Evolutionary conservation across 2,888 invertebrate genomes (phyloP).

Genomic region (Drosophila gaucha): DNA sequence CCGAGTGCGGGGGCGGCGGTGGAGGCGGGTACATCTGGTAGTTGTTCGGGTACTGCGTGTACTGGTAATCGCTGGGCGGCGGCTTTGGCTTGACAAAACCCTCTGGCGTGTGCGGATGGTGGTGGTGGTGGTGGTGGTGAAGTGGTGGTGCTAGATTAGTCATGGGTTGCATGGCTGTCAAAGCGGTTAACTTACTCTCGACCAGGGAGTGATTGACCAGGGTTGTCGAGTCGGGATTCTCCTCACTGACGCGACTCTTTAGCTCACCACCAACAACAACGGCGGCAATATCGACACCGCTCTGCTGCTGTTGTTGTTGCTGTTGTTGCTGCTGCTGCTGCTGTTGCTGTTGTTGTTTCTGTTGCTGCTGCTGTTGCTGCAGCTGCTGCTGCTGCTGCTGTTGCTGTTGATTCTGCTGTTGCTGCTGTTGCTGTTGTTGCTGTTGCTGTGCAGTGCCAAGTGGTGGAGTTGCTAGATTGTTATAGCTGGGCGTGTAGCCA

Average conservation of each 20-base stretch:
- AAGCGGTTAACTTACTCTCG: conserved; percentile 83
- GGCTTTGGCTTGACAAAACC: conserved; percentile 85
- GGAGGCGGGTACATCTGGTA: conserved; percentile 85
- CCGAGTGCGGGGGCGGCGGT: conserved; percentile 84
- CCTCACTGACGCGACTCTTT: conserved; percentile 86
- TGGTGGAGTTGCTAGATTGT: conserved; percentile 67
- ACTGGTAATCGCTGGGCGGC: conserved; percentile 84
- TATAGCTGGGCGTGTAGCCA: conserved; percentile 75
- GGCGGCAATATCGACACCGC: conserved; percentile 21
- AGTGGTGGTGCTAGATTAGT: conserved; percentile 80
- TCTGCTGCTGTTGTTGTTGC: conserved; percentile 25
- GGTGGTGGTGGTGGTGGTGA: conserved; percentile 68
- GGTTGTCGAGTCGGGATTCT: conserved; percentile 91
- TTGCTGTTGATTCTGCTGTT: conserved; percentile 26
- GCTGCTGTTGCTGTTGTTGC: conserved; percentile 43
- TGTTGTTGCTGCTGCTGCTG: conserved; percentile 21
- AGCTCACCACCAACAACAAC: conserved; percentile 78
- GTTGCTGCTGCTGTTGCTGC: conserved; percentile 29
- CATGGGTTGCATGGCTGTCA: conserved; percentile 85
- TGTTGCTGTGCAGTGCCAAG: conserved; percentile 42
- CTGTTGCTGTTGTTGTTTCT: conserved; percentile 32
- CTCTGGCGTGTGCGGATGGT: conserved; percentile 78
- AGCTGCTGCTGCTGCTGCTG: conserved; percentile 46
- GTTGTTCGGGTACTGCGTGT: conserved; percentile 84
- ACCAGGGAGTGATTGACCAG: conserved; percentile 86